Evolutionary conservation across 2,888 invertebrate species (phyloP).

Genomic region (Pyrrhia umbra): DNA sequence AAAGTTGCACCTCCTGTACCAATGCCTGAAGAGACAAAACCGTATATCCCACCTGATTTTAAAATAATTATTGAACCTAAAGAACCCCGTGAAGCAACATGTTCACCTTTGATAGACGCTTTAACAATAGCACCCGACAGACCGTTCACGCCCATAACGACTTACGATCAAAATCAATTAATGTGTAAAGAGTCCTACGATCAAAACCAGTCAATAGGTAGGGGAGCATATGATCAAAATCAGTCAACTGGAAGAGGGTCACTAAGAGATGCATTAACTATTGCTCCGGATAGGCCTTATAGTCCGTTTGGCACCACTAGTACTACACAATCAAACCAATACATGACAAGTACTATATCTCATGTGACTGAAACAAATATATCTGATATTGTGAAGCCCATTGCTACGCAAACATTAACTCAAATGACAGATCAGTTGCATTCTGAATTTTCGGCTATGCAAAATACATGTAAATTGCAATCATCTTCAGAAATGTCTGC

Average conservation of each 20-base stretch:
- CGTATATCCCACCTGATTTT: constrained; percentile 92
- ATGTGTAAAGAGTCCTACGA: constrained; percentile 5
- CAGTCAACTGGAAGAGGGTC: constrained; percentile 85
- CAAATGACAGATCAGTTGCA: constrained; percentile 73
- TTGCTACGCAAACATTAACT: constrained; percentile 78
- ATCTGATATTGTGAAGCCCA: constrained; percentile 79
- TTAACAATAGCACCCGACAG: constrained; percentile 92
- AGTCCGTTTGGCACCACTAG: constrained; percentile 89
- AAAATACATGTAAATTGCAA: constrained; percentile 82
- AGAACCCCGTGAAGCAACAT: constrained; percentile 80
- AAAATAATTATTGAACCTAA: constrained; percentile 90
- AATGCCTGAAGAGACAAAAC: constrained; percentile 91
- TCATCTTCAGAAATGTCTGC: constrained; percentile 83
- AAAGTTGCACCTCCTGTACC: constrained; percentile 89
- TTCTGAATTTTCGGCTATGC: constrained; percentile 78
- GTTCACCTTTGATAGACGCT: constrained; percentile 92
- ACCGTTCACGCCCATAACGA: constrained; percentile 90
- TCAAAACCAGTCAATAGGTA: constrained; percentile 75
- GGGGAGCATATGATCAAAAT: constrained; percentile 76
- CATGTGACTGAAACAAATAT: constrained; percentile 67
- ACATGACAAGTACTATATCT: constrained; percentile 69
- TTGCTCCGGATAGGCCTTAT: constrained; percentile 91
- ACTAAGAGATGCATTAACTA: constrained; percentile 90
- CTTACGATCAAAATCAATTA: constrained; percentile 55
- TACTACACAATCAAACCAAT: constrained; percentile 77